Evolutionary conservation across 2,888 invertebrate genomes (phyloP), one percentile per base, ranked within the genome.

Genomic region (Malachius bipustulatus): DNA sequence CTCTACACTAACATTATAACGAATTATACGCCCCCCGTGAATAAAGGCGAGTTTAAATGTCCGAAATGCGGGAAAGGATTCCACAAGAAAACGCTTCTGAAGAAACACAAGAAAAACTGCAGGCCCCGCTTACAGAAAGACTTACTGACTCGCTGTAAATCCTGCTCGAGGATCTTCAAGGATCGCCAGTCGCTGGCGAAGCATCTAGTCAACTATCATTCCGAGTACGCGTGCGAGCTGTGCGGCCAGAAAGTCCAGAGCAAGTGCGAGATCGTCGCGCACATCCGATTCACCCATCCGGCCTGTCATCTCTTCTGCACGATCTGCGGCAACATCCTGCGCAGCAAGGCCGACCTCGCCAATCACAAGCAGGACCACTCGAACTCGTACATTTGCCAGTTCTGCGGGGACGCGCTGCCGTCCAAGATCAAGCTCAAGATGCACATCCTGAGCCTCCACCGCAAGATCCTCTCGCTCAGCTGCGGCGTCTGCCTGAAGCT

Each of bases 51-150:
- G 3, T 68, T 65, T 47, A 66, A 67, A 35, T 71, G 71, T 36
- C 64, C 65, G 2, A 71, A 70, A 44, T 71, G 71, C 44, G 62
- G 64, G 27, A 71, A 71, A 48, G 62, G 65, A 4, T 73, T 73
- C 49, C 66, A 69, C 40, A 71, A 72, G 43, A 63, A 67, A 30
- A 63, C 69, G 34, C 50, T 72, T 11, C 49, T 72, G 13, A 66
- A 69, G 37, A 71, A 72, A 48, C 73, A 73, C 48, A 66, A 68
- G 56, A 72, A 70, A 44, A 71, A 71, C 40, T 73, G 73, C 47
- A 51, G 59, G 15, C 61, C 57, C 2, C 55, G 52, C 14, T 46
- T 59, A 26, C 70, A 70, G 43, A 70, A 70, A 43, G 69, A 70
- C 47, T 44, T 69, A n/a, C 44, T 69, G 10, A 69, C 69, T 2